A percentile compares a stretch with the other conserved stretches of the same genome.
Conservation (phyloP, 2,888 invertebrate genomes). For the Dromius quadrimaculatus region DNA sequence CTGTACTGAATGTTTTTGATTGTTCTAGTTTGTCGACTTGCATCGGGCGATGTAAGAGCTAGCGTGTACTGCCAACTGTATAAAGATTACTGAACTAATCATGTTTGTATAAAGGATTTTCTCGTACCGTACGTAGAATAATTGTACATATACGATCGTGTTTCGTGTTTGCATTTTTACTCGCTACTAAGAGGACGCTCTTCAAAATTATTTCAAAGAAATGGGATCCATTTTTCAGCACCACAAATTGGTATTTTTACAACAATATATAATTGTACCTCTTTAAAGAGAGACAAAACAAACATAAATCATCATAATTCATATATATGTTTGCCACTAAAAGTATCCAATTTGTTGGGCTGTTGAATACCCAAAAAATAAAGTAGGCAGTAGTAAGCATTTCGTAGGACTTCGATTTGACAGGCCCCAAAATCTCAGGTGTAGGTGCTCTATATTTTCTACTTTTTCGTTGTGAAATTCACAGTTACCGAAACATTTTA, state of each 20-base stretch:
- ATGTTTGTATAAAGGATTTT: slow-evolving; percentile 52
- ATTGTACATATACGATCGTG: slow-evolving; percentile 49
- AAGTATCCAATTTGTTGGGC: too few relatives aligned
- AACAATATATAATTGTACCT: too few relatives aligned
- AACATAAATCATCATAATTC: too few relatives aligned
- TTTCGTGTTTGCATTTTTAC: slow-evolving; percentile 32
- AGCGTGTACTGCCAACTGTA: slow-evolving; percentile 68
- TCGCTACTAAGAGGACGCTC: slow-evolving; percentile 14
- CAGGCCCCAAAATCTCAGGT: slow-evolving; percentile 52
- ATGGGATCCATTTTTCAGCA: too few relatives aligned
- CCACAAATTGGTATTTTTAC: too few relatives aligned
- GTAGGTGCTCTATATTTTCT: slow-evolving; percentile 43
- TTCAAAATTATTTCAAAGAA: too few relatives aligned
- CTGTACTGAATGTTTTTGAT: slow-evolving; percentile 60
- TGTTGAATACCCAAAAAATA: neutral
- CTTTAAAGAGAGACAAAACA: too few relatives aligned
- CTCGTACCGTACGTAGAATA: slow-evolving; percentile 42
- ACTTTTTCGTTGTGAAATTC: slow-evolving; percentile 1
- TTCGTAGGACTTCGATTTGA: slow-evolving; percentile 5
- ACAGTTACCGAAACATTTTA: slow-evolving; percentile 15
- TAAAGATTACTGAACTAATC: slow-evolving; percentile 64
- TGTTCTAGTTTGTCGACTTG: slow-evolving; percentile 63
- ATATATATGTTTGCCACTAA: too few relatives aligned
- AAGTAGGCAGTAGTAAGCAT: slow-evolving; percentile 15
- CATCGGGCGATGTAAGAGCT: slow-evolving; percentile 64